These are phyloP conservation scores for Meliscaeva auricollis DNA, from an alignment of 2,888 invertebrate genomes.

Conservation along the genomic window DNA sequence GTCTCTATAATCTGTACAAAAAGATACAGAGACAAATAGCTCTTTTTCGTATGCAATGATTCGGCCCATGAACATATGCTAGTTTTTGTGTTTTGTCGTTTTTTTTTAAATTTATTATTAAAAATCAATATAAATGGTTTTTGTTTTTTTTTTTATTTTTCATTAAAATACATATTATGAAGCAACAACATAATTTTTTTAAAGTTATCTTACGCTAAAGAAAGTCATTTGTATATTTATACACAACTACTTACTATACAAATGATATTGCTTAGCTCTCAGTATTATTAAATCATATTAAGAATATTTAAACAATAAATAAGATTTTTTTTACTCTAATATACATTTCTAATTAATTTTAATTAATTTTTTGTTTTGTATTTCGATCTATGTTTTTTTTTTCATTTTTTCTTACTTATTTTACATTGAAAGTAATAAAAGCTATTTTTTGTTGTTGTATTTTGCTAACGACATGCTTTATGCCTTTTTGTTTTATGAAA, in stretches of 20 bases:
- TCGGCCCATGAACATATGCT: no score
- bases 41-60: no score
- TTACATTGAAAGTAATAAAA: constrained; percentile 64
- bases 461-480: constrained; percentile 6
- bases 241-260: constrained; percentile 57
- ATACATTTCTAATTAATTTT: constrained; percentile 31
- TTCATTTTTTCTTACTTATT: constrained; percentile 31
- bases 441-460: constrained; percentile 32
- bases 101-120: not conserved
- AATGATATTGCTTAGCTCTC: constrained; percentile 41
- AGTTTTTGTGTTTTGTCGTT: no score
- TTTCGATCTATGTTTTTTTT: no score
- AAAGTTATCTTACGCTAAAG: constrained; percentile 41
- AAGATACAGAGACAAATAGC: no score
- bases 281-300: constrained; percentile 32
- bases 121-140: not conserved
- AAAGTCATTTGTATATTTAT: constrained; percentile 49
- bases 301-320: constrained; percentile 66
- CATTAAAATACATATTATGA: constrained; percentile 64
- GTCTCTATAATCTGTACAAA: no score
- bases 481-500: constrained; percentile 22
- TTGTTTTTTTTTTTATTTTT: constrained; percentile 61
- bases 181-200: constrained; percentile 51
- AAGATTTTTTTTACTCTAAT: constrained; percentile 46
- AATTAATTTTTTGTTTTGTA: constrained; percentile 10